These are phyloP conservation scores for Tinea semifulvella DNA, from an alignment of 2,888 invertebrate genomes.

Conservation along the genomic window DNA sequence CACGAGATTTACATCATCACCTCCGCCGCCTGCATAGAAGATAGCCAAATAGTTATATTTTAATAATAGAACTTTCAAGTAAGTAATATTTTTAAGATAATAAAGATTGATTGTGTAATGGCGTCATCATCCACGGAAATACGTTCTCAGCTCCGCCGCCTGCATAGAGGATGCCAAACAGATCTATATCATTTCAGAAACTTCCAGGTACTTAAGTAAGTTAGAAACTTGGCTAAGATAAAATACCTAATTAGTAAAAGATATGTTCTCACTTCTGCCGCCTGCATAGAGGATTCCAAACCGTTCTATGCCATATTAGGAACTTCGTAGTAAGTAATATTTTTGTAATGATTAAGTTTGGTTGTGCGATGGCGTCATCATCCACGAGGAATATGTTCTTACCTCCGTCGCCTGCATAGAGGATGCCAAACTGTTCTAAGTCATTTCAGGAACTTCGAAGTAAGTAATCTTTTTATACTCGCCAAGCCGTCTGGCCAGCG, in stretches of 20 bases:
- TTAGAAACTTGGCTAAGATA: too few species aligned
- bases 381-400: conserved; percentile 38
- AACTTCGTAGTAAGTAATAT: conserved; percentile 45
- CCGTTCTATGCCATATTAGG: conserved; percentile 52
- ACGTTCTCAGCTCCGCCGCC: conserved; percentile 41
- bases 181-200: conserved; percentile 50
- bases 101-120: conserved; percentile 33
- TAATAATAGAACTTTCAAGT: conserved; percentile 51
- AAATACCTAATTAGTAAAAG: too few species aligned
- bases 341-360: conserved; percentile 24
- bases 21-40: conserved; percentile 49
- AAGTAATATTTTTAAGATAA: conserved; percentile 21
- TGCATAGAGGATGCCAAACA: conserved; percentile 51
- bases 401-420: conserved; percentile 50
- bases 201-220: conserved; percentile 35
- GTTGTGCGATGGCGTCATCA: conserved; percentile 39
- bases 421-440: conserved; percentile 48
- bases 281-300: conserved; percentile 48
- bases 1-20: conserved; percentile 40
- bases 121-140: conserved; percentile 39
- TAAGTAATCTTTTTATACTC: too few species aligned
- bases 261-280: conserved; percentile 41
- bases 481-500: too few species aligned
- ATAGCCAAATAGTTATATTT: conserved; percentile 49
- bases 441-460: conserved; percentile 52